Percentiles rank a stretch among this genome's conserved stretches.
Evolutionary conservation across 2,797 vertebrate genomes (phyloP).

Genomic region (Enteromius argenteus): DNA sequence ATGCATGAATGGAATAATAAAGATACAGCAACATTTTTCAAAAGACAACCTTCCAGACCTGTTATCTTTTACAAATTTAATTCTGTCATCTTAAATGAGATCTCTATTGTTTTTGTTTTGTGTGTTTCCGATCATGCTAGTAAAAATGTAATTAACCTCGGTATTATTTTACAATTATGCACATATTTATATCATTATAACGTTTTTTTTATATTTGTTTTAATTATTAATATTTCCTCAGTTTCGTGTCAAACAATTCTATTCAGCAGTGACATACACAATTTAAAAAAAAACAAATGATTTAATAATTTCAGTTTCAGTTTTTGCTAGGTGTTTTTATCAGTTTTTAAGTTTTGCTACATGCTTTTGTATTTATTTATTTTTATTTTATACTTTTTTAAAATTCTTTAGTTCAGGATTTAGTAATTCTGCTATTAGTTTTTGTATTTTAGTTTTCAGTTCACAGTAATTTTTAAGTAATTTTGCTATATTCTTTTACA

Average conservation of each 20-base stretch:
- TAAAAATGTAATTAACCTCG: neutral
- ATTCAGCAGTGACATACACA: too few relatives aligned
- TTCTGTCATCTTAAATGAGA: neutral
- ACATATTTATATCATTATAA: neutral
- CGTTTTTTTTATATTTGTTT: neutral
- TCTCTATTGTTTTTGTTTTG: neutral
- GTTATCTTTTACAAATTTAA: neutral
- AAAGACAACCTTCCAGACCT: neutral
- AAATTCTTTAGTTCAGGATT: too few relatives aligned
- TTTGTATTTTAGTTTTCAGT: too few relatives aligned
- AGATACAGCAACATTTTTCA: neutral
- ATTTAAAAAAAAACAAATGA: too few relatives aligned
- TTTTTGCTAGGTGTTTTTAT: neutral
- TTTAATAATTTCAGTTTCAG: too few relatives aligned
- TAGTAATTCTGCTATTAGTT: too few relatives aligned
- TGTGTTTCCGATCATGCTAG: neutral
- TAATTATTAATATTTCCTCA: too few relatives aligned
- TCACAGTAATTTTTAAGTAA: too few relatives aligned
- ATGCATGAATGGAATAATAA: slow-evolving; percentile 8
- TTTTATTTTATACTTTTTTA: too few relatives aligned
- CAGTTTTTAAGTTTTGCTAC: too few relatives aligned
- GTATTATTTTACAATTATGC: neutral
- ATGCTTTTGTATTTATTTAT: too few relatives aligned
- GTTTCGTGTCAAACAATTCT: too few relatives aligned
- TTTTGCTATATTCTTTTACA: neutral